A percentile compares a stretch with the other conserved stretches of the same genome.
phyloP scores from a whole-genome alignment of 1,140 invertebrate genomes.

The Rhopalosiphum maidis region DNA sequence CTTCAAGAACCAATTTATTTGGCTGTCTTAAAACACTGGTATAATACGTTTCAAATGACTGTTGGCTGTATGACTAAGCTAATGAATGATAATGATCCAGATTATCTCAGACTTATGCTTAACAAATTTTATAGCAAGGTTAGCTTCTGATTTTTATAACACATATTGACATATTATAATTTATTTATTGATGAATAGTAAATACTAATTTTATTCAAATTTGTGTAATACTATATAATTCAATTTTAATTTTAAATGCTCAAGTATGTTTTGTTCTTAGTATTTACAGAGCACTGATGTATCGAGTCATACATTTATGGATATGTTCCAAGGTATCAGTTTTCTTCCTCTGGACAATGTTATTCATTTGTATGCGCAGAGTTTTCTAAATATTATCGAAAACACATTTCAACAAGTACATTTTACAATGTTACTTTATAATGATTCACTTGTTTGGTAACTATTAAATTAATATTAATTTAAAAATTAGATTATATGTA shows the following conservation, averaged over 20 bases:
- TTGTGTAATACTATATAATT: not conserved
- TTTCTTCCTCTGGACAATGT: slow-evolving; percentile 39
- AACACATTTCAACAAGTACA: slow-evolving; percentile 51
- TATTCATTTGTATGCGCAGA: slow-evolving; percentile 39
- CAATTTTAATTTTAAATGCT: not conserved
- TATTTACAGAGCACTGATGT: slow-evolving; percentile 48
- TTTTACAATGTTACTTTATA: slow-evolving; percentile 48
- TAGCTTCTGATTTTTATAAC: not conserved
- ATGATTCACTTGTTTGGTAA: slow-evolving; percentile 53
- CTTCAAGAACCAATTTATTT: slow-evolving; percentile 53
- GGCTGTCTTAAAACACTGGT: slow-evolving; percentile 48
- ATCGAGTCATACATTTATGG: slow-evolving; percentile 48
- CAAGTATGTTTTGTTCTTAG: slow-evolving; percentile 8
- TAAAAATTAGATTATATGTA: not conserved
- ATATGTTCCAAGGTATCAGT: slow-evolving; percentile 52
- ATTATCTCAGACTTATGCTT: slow-evolving; percentile 50
- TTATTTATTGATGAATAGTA: not conserved
- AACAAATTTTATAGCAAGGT: slow-evolving; percentile 53
- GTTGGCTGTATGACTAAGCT: slow-evolving; percentile 33
- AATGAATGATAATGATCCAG: slow-evolving; percentile 43
- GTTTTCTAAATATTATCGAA: slow-evolving; percentile 52
- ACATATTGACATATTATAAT: too few relatives aligned
- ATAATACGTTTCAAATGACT: slow-evolving; percentile 48
- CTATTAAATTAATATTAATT: not conserved
- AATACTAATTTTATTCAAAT: not conserved